phyloP scores from a whole-genome alignment of 2,797 vertebrate species.

The Cephalopachus bancanus region DNA sequence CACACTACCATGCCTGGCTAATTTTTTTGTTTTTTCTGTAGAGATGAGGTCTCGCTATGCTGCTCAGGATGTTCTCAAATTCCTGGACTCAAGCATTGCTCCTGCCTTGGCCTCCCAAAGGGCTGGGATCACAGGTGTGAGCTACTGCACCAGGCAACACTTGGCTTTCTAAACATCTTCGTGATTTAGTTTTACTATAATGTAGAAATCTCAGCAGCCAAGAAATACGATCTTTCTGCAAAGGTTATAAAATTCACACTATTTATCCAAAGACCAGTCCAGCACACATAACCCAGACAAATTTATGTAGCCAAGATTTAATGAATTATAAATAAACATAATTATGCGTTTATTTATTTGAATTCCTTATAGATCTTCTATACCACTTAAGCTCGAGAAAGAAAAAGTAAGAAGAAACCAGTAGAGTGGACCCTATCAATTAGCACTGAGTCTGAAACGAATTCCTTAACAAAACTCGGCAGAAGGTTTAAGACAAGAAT shows the following conservation, averaged over 20 bases:
- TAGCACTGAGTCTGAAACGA: not conserved
- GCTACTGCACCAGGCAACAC: too few species aligned
- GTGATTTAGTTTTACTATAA: conserved; percentile 64
- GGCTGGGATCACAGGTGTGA: too few species aligned
- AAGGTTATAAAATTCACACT: conserved; percentile 57
- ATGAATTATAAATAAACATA: conserved; percentile 77
- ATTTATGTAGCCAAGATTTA: conserved; percentile 61
- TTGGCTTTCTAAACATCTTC: conserved; percentile 65
- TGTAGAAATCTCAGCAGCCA: conserved; percentile 61
- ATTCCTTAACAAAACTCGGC: not conserved
- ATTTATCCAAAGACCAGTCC: conserved; percentile 62
- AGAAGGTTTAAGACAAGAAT: not conserved
- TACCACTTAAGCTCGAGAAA: conserved; percentile 40
- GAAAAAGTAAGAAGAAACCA: not conserved
- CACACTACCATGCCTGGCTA: too few species aligned
- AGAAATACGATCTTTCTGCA: conserved; percentile 71
- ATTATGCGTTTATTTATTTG: conserved; percentile 77
- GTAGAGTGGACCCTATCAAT: not conserved
- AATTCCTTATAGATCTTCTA: not conserved
- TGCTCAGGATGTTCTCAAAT: too few species aligned
- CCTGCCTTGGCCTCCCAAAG: too few species aligned
- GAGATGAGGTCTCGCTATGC: too few species aligned
- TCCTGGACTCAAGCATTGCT: too few species aligned
- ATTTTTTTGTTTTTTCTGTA: too few species aligned
- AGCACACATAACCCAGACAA: conserved; percentile 51